Evolutionary conservation across 1,140 invertebrate genomes (phyloP), one percentile per base, ranked within the genome.

Genomic region (Manduca sexta): DNA sequence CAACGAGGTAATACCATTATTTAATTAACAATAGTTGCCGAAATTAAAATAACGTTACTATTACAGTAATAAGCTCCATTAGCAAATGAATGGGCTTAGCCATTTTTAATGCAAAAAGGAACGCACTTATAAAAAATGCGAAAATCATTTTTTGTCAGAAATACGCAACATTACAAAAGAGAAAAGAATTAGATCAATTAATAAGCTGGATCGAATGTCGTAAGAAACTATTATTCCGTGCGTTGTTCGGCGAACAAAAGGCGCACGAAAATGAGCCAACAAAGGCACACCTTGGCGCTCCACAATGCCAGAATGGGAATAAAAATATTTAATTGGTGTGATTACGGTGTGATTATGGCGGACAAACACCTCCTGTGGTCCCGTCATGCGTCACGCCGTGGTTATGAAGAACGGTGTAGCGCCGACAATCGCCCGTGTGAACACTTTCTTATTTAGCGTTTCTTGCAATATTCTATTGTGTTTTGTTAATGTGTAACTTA

Each of bases 291-390:
- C 53, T 62, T 38, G 38, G 42, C 33, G 26, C 15, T 49, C n/a
- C 47, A 65, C 61, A 80, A 80, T 75, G 75, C 69, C 44, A 62
- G 61, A 80, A 79, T 71, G 73, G 65, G 72, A 81, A 84, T 73
- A 76, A 81, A 79, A 79, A 84, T 73, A 81, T 81, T 74, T 81
- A 82, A 82, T 81, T 81, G 81, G 78, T 69, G 64, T 78, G 67
- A 80, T 84, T 80, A 78, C 56, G 50, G 47, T 64, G 64, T 73
- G 69, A 77, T 82, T 76, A 75, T 56, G 45, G 52, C 40, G 53
- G 38, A 75, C 71, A 80, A 80, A 84, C 75, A 78, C 75, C 78
- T 71, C 81, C 74, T 69, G 78, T 46, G 53, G 72, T 48, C 54
- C 53, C 46, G 47, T 65, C 61, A 59, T 64, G 60, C 61, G 57